Percentiles rank a stretch among this genome's conserved stretches.
Conservation (phyloP, 2,888 invertebrate genomes). For the Eupithecia tripunctaria region DNA sequence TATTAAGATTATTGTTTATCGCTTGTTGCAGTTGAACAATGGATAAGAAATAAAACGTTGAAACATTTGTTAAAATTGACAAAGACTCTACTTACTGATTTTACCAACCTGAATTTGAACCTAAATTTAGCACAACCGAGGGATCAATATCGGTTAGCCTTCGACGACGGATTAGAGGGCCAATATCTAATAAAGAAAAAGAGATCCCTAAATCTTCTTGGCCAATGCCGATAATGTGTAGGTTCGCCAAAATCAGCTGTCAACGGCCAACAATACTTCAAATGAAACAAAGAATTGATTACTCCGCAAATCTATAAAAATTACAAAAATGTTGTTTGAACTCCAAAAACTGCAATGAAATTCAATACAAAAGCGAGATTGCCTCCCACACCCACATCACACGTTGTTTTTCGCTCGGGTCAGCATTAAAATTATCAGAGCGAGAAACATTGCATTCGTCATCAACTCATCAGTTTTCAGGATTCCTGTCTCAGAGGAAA, state of each 20-base stretch:
- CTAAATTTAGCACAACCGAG: neutral
- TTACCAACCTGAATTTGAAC: neutral
- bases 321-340: neutral
- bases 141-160: neutral
- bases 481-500: conserved; percentile 38
- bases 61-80: neutral
- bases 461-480: conserved; percentile 44
- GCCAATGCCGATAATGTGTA: neutral
- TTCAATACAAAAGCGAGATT: conserved; percentile 8
- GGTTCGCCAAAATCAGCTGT: neutral
- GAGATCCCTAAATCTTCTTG: too few species aligned
- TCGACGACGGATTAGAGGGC: neutral
- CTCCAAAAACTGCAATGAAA: conserved; percentile 5
- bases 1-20: neutral
- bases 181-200: too few species aligned
- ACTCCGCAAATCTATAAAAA: neutral
- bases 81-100: neutral
- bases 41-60: neutral
- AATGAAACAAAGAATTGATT: neutral
- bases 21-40: neutral
- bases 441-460: conserved; percentile 45
- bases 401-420: conserved; percentile 37
- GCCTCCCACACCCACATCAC: conserved; percentile 22
- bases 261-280: neutral
- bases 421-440: conserved; percentile 45